Evolutionary conservation across 1,140 invertebrate genomes (phyloP).

Genomic region (Akabosia matsudoensis): DNA sequence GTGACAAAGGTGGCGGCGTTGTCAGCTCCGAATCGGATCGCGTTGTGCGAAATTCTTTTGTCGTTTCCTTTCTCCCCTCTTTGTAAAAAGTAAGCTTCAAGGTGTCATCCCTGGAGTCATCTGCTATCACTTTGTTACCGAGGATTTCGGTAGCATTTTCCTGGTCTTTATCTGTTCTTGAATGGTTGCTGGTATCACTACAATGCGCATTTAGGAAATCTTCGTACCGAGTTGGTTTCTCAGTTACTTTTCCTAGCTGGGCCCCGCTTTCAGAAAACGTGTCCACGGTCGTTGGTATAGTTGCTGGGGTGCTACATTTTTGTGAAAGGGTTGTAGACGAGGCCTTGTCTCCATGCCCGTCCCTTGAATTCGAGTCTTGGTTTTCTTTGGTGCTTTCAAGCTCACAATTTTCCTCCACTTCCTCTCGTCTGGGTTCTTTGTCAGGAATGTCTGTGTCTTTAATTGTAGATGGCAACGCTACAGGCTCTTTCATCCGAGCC

Average conservation of each 20-base stretch:
- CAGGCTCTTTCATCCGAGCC: background rate
- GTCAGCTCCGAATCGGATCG: background rate
- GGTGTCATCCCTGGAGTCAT: background rate
- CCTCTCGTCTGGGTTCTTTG: background rate
- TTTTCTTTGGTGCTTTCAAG: background rate
- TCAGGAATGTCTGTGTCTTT: background rate
- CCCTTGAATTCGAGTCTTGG: background rate
- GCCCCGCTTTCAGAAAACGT: background rate
- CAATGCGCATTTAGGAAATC: background rate
- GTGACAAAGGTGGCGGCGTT: background rate
- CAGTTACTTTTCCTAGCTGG: background rate
- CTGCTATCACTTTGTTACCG: background rate
- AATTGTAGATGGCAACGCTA: background rate
- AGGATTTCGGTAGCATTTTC: background rate
- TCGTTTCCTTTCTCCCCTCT: background rate
- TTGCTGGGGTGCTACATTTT: background rate
- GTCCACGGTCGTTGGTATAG: background rate
- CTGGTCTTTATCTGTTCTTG: background rate
- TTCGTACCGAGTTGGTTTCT: slow-evolving; percentile 1
- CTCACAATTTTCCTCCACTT: too few relatives aligned
- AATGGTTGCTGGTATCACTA: background rate
- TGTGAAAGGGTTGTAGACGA: background rate
- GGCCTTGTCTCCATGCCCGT: background rate
- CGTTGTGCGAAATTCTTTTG: background rate
- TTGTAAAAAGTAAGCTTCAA: slow-evolving; percentile 8